Evolutionary conservation across 2,888 invertebrate species (phyloP).

Genomic region (Lingula anatina): DNA sequence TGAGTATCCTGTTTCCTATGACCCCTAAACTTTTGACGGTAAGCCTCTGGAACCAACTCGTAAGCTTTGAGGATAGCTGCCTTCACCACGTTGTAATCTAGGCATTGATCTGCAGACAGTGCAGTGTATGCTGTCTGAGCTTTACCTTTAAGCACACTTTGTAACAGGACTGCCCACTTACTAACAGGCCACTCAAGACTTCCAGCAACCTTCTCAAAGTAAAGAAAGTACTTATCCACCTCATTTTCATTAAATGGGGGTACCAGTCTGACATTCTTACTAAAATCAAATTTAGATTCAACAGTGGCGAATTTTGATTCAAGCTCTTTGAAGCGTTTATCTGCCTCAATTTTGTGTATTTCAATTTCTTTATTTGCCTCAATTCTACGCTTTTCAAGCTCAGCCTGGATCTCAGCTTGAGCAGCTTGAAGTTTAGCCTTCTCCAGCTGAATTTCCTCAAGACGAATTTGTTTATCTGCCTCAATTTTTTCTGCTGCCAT

Average conservation of each 20-base stretch:
- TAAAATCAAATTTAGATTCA: conserved; percentile 1
- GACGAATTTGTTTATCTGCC: no score
- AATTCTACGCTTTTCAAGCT: no score
- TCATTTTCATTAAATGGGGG: conserved; percentile 10
- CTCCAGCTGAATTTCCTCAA: no score
- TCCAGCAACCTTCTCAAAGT: conserved; percentile 10
- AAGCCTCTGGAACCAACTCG: conserved; percentile 15
- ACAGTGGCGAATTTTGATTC: no score
- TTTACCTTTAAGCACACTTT: conserved; percentile 10
- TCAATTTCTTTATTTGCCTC: no score
- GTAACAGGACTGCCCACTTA: conserved; percentile 11
- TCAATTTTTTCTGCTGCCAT: no score
- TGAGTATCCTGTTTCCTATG: conserved; percentile 6
- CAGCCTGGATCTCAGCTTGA: no score
- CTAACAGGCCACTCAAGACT: conserved; percentile 10
- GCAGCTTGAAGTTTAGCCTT: no score
- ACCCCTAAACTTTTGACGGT: conserved; percentile 13
- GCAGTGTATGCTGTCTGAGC: conserved; percentile 8
- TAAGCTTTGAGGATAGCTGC: conserved; percentile 11
- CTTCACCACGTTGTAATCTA: conserved; percentile 12
- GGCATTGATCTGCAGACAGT: conserved; percentile 3
- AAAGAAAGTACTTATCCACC: conserved; percentile 8
- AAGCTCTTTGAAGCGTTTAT: no score
- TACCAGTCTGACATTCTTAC: conserved; percentile 6
- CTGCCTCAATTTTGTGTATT: no score